phyloP scores from a whole-genome alignment of 2,797 vertebrate genomes.

The Centropyge bicolor region DNA sequence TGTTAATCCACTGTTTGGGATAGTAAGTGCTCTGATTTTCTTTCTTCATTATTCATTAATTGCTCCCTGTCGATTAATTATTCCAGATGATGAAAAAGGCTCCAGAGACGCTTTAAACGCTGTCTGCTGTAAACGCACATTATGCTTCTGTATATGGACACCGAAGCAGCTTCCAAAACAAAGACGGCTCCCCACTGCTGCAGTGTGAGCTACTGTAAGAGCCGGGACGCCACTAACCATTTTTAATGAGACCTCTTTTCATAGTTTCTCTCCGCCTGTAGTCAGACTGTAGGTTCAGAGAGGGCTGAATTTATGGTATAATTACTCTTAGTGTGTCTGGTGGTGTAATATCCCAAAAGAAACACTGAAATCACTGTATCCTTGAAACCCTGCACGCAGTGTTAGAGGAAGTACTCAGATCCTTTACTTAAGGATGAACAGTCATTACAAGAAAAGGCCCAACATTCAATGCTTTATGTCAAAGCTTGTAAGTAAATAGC shows the following conservation, averaged over 20 bases:
- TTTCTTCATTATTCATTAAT: constrained; percentile 63
- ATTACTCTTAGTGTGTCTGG: constrained; percentile 19
- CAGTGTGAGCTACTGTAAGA: constrained; percentile 16
- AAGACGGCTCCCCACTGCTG: constrained; percentile 36
- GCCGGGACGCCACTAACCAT: constrained; percentile 17
- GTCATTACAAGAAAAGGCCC: background rate
- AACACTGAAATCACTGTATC: constrained; percentile 11
- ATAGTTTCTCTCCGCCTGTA: constrained; percentile 28
- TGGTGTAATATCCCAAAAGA: constrained; percentile 9
- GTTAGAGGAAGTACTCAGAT: background rate
- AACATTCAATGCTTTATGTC: background rate
- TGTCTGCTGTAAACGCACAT: constrained; percentile 27
- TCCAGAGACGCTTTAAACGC: constrained; percentile 49
- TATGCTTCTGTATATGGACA: constrained; percentile 11
- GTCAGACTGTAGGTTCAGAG: constrained; percentile 35
- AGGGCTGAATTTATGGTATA: constrained; percentile 22
- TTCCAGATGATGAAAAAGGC: constrained; percentile 66
- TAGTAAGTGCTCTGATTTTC: constrained; percentile 69
- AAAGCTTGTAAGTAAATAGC: background rate
- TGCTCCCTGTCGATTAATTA: constrained; percentile 77
- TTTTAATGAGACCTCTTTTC: constrained; percentile 45
- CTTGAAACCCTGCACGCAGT: background rate
- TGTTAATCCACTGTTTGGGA: constrained; percentile 71
- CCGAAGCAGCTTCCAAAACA: constrained; percentile 34
- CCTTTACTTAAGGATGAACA: background rate